Percentiles rank a stretch among this genome's conserved stretches.
phyloP scores from a whole-genome alignment of 1,140 invertebrate species.

The Adelges cooleyi region DNA sequence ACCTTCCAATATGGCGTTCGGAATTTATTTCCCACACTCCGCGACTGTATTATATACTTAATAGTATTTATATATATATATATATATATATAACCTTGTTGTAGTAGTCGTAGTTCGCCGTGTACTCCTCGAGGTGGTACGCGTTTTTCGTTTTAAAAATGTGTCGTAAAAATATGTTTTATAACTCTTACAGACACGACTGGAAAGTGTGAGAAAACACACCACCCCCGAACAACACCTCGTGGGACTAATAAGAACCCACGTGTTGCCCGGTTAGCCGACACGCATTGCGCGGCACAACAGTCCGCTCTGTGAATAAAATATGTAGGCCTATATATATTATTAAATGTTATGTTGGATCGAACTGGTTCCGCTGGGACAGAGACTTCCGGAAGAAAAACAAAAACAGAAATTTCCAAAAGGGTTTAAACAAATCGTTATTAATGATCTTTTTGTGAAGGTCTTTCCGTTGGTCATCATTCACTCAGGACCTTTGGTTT shows the following conservation, averaged over 20 bases:
- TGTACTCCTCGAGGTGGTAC: background rate
- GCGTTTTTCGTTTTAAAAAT: slow-evolving; percentile 28
- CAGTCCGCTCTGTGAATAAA: too few relatives aligned
- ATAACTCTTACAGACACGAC: slow-evolving; percentile 21
- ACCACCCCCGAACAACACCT: background rate
- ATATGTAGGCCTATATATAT: too few relatives aligned
- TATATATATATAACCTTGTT: too few relatives aligned
- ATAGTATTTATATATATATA: too few relatives aligned
- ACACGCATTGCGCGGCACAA: too few relatives aligned
- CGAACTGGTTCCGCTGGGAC: slow-evolving; percentile 20
- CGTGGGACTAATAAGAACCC: slow-evolving; percentile 26
- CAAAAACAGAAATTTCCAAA: slow-evolving; percentile 2
- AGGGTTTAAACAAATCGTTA: slow-evolving; percentile 27
- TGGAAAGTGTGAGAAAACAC: slow-evolving; percentile 24
- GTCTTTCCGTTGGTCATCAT: slow-evolving; percentile 27
- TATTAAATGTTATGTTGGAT: too few relatives aligned
- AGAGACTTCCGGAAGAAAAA: background rate
- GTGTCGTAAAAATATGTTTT: slow-evolving; percentile 28
- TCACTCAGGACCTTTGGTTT: slow-evolving; percentile 6
- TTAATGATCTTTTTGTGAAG: slow-evolving; percentile 18
- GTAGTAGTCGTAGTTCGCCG: too few relatives aligned
- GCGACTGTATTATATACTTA: too few relatives aligned
- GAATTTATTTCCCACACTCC: too few relatives aligned
- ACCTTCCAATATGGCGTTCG: too few relatives aligned
- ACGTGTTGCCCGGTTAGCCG: slow-evolving; percentile 9